Evolutionary conservation across 1,140 invertebrate species (phyloP).

Genomic region (Drosophila ficusphila): DNA sequence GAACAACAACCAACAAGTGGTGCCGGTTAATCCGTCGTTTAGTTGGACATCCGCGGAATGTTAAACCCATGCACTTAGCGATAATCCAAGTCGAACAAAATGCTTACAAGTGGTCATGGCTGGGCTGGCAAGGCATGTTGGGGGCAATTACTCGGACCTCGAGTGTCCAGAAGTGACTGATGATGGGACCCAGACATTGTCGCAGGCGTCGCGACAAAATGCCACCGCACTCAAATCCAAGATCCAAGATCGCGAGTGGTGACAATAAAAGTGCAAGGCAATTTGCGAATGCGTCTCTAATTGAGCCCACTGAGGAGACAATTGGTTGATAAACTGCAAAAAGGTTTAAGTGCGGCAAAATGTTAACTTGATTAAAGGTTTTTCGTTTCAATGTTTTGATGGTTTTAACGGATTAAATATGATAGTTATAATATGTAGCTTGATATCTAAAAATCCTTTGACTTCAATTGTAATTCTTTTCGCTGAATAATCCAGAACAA

Average conservation of each 20-base stretch:
- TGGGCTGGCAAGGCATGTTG: slow-evolving; percentile 60
- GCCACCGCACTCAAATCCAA: slow-evolving; percentile 55
- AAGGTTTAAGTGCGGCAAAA: slow-evolving; percentile 1
- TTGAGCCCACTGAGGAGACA: slow-evolving; percentile 50
- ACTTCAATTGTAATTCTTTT: too few relatives aligned
- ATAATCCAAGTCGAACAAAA: slow-evolving; percentile 76
- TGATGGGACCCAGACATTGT: slow-evolving; percentile 33
- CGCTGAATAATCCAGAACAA: too few relatives aligned
- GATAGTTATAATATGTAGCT: too few relatives aligned
- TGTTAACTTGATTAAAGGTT: too few relatives aligned
- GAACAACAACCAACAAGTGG: slow-evolving; percentile 27
- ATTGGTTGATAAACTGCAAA: slow-evolving; percentile 17
- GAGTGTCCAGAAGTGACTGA: slow-evolving; percentile 52
- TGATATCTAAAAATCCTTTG: too few relatives aligned
- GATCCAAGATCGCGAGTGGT: slow-evolving; percentile 48
- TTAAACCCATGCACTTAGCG: slow-evolving; percentile 69
- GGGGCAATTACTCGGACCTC: slow-evolving; percentile 70
- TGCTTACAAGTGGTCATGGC: slow-evolving; percentile 60
- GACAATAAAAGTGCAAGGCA: slow-evolving; percentile 78
- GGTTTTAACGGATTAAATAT: too few relatives aligned
- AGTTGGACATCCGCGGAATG: slow-evolving; percentile 58
- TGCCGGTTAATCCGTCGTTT: slow-evolving; percentile 47
- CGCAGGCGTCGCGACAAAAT: slow-evolving; percentile 77
- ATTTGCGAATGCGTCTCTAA: slow-evolving; percentile 77
- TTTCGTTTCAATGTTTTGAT: too few relatives aligned